A percentile compares a stretch with the other conserved stretches of the same genome.
Evolutionary conservation across 2,888 invertebrate genomes (phyloP).

Genomic region (Spisula subtruncata): DNA sequence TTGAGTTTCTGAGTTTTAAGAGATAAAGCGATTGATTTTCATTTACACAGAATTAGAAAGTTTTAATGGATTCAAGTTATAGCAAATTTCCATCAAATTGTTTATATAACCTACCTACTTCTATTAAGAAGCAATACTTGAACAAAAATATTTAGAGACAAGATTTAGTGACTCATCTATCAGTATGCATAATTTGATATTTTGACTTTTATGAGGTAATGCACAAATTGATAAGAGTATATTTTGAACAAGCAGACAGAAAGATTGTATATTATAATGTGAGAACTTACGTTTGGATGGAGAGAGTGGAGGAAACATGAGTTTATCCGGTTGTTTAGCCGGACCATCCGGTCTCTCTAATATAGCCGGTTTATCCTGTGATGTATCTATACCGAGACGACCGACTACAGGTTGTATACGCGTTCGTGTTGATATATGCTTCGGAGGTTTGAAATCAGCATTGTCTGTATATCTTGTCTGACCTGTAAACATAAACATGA

Average conservation of each 20-base stretch:
- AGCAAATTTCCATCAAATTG: too few relatives aligned
- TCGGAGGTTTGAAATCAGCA: conserved; percentile 59
- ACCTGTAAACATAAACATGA: conserved; percentile 47
- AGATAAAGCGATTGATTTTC: too few relatives aligned
- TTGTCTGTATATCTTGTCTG: conserved; percentile 58
- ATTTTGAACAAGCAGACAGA: not conserved
- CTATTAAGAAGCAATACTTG: not conserved
- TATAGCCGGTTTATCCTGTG: conserved; percentile 83
- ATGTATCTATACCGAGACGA: conserved; percentile 85
- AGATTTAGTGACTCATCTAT: too few relatives aligned
- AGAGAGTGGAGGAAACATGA: conserved; percentile 78
- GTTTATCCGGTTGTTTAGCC: conserved; percentile 75
- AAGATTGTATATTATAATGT: not conserved
- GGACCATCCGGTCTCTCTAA: conserved; percentile 77
- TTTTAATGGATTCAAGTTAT: too few relatives aligned
- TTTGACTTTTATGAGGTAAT: too few relatives aligned
- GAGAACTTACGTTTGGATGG: conserved; percentile 76
- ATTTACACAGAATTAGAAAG: too few relatives aligned
- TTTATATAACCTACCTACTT: too few relatives aligned
- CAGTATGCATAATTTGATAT: too few relatives aligned
- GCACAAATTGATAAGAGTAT: not conserved
- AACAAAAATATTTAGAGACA: too few relatives aligned
- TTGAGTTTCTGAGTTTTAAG: too few relatives aligned
- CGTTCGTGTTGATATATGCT: conserved; percentile 59
- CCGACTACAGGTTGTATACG: conserved; percentile 82